phyloP scores from a whole-genome alignment of 2,113 vertebrate species.

The Chaenocephalus aceratus region DNA sequence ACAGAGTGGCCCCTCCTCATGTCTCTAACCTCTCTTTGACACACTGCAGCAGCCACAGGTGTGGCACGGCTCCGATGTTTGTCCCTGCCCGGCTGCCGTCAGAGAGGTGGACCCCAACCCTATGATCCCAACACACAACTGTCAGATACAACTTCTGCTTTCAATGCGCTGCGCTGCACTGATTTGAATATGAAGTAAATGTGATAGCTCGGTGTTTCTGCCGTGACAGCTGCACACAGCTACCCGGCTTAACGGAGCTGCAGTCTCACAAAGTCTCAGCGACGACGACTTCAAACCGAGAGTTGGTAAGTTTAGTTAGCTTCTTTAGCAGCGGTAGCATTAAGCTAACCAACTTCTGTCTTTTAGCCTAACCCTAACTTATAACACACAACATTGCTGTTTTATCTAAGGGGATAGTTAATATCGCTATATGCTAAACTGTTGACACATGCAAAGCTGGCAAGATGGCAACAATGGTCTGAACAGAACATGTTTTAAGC shows the following conservation, averaged over 20 bases:
- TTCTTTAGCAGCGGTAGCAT: conserved; percentile 37
- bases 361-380: not conserved
- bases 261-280: not conserved
- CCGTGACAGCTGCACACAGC: not conserved
- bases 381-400: not conserved
- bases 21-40: not conserved
- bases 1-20: not conserved
- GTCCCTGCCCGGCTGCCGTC: conserved; percentile 64
- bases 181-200: conserved; percentile 34
- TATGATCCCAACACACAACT: conserved; percentile 18
- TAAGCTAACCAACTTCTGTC: conserved; percentile 33
- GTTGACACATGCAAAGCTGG: not conserved
- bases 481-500: not conserved
- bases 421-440: not conserved
- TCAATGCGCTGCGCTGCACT: conserved; percentile 37
- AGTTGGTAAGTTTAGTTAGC: conserved; percentile 65
- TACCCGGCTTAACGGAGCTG: not conserved
- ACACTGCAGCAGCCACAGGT: conserved; percentile 38
- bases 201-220: not conserved
- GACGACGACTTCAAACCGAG: not conserved
- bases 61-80: conserved; percentile 42
- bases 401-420: too few species aligned
- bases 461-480: not conserved
- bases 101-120: not conserved
- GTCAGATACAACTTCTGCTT: conserved; percentile 59